A percentile compares a stretch with the other conserved stretches of the same genome.
Conservation (phyloP, 2,888 invertebrate species). For the Alcis repandata region DNA sequence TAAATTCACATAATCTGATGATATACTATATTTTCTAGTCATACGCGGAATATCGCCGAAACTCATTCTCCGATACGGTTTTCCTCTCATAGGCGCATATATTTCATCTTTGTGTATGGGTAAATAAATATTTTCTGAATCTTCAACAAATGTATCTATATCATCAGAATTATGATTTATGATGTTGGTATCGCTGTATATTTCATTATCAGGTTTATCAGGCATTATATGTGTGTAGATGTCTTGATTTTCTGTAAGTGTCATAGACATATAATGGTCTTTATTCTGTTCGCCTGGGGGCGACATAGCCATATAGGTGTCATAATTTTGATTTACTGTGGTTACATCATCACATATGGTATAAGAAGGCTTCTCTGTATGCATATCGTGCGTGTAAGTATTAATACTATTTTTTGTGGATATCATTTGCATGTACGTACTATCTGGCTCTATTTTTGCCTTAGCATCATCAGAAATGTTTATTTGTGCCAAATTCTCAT, state of each 20-base stretch:
- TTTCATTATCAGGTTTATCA: neutral
- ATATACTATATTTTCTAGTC: slow-evolving; percentile 26
- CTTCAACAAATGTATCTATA: neutral
- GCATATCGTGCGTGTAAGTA: neutral
- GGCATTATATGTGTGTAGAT: slow-evolving; percentile 11
- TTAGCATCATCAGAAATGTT: slow-evolving; percentile 65
- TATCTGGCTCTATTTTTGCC: slow-evolving; percentile 42
- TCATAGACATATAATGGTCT: neutral
- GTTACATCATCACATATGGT: neutral
- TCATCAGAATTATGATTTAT: neutral
- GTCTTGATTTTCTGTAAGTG: neutral
- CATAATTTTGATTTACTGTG: neutral
- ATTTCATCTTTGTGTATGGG: neutral
- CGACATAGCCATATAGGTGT: neutral
- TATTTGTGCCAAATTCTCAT: slow-evolving; percentile 34
- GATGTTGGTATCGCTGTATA: neutral
- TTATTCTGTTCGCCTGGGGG: neutral
- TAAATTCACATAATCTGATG: slow-evolving; percentile 35
- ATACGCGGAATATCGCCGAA: neutral
- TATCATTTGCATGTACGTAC: neutral
- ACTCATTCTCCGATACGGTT: slow-evolving; percentile 1
- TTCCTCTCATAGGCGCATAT: slow-evolving; percentile 13
- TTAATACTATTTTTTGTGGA: neutral
- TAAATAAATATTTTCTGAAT: slow-evolving; percentile 18
- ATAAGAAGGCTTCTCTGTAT: neutral